Percentiles rank a stretch among this genome's conserved stretches.
phyloP scores from a whole-genome alignment of 2,888 invertebrate species.

The Brenthis hecate region DNA sequence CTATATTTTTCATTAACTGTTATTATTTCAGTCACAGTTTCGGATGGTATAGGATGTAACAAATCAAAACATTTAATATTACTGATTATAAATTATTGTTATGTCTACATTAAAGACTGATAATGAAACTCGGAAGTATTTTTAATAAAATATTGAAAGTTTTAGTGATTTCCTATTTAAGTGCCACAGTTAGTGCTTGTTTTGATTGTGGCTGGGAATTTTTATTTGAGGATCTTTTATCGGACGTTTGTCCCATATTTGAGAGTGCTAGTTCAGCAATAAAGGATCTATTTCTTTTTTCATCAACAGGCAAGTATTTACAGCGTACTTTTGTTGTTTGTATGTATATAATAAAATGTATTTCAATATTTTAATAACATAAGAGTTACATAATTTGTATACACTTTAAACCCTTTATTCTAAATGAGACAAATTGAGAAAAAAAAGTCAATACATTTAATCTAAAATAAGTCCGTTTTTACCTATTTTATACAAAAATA shows the following conservation, averaged over 20 bases:
- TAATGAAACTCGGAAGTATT: slow-evolving; percentile 41
- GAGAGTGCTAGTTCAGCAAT: slow-evolving; percentile 54
- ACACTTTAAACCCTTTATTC: no score
- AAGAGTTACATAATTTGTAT: no score
- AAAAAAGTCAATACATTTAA: no score
- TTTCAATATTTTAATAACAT: not conserved
- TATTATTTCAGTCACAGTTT: not conserved
- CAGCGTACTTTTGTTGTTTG: not conserved
- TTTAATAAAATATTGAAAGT: slow-evolving; percentile 45
- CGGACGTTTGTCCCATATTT: slow-evolving; percentile 62
- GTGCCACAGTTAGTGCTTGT: slow-evolving; percentile 53
- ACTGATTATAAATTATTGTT: not conserved
- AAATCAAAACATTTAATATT: not conserved
- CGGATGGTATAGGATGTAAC: not conserved
- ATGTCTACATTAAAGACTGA: not conserved
- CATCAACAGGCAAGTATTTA: slow-evolving; percentile 55
- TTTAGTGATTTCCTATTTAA: slow-evolving; percentile 47
- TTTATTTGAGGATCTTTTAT: slow-evolving; percentile 58
- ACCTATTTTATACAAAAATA: no score
- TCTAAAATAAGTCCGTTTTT: no score
- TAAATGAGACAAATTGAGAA: no score
- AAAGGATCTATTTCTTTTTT: slow-evolving; percentile 56
- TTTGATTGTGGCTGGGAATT: slow-evolving; percentile 64
- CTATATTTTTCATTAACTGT: slow-evolving; percentile 8
- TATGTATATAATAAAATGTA: not conserved